Percentiles rank a stretch among this genome's conserved stretches.
Conservation (phyloP, 1,140 invertebrate genomes). For the Coboldia fuscipes region DNA sequence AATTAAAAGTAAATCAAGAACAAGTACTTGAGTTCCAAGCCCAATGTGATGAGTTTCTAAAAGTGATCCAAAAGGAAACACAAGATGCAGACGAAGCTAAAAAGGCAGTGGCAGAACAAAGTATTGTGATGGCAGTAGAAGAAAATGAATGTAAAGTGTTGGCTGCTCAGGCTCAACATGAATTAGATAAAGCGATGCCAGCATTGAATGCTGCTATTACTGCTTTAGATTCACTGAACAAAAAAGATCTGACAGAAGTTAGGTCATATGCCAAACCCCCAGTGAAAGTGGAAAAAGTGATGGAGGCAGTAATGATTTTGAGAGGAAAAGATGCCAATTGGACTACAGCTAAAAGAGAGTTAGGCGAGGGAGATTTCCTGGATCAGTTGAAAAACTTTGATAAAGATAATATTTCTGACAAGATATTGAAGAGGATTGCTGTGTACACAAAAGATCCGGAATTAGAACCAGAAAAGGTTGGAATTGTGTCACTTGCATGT, state of each 20-base stretch:
- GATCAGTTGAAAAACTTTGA: constrained; percentile 63
- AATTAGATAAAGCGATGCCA: constrained; percentile 64
- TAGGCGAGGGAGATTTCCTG: constrained; percentile 56
- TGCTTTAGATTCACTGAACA: constrained; percentile 61
- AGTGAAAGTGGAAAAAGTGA: constrained; percentile 63
- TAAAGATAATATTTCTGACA: constrained; percentile 67
- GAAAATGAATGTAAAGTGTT: constrained; percentile 56
- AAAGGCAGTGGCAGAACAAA: constrained; percentile 38
- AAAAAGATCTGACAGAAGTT: constrained; percentile 73
- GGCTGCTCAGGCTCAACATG: constrained; percentile 52
- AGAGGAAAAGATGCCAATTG: constrained; percentile 57
- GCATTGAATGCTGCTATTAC: constrained; percentile 60
- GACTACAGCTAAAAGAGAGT: constrained; percentile 62
- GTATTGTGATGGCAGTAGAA: constrained; percentile 51
- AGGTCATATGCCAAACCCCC: constrained; percentile 70
- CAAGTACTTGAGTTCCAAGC: constrained; percentile 24
- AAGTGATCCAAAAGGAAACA: constrained; percentile 52
- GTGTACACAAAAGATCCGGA: constrained; percentile 58
- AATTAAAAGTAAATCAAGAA: constrained; percentile 52
- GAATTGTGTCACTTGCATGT: constrained; percentile 53
- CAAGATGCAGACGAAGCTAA: constrained; percentile 60
- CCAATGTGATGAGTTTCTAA: constrained; percentile 32
- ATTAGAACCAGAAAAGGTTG: constrained; percentile 69
- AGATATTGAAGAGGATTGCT: constrained; percentile 54
- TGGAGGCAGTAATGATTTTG: constrained; percentile 75